Evolutionary conservation across 2,797 vertebrate genomes (phyloP), one percentile per base, ranked within the genome.

Genomic region (Rhinogobio ventralis): DNA sequence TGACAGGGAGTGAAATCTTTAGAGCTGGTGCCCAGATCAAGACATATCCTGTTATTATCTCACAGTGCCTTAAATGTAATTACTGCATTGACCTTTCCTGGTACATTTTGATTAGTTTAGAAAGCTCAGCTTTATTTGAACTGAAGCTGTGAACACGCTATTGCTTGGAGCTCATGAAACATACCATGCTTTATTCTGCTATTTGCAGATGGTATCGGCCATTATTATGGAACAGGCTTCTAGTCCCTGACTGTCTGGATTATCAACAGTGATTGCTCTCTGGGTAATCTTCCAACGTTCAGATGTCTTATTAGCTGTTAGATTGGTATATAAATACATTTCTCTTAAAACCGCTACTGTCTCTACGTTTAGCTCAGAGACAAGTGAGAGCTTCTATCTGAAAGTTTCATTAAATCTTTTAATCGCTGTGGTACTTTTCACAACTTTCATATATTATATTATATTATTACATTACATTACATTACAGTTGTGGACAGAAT

Each of bases 1-100:
- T 73, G 71, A 85, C 79, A 79, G 80, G 7, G 57, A 87, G 53
- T 45, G 73, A 85, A 76, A 79, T 67, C 76, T 76, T 83, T 72
- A 78, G 45, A 53, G 77, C 55, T 42, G 20, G 76, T 69, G 55
- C 71, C 8, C 42, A 78, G 80, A 75, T 85, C 45, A 66, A 75
- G 71, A 71, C 64, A 62, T 64, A 68, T 83, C 67, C 67, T 83
- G 77, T 83, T 87, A 85, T 79, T 66, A 85, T 86, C 66, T 84
- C 79, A 68, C 69, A 80, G 53, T 87, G 79, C 84, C 78, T 81
- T 86, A 76, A 85, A 85, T 83, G 77, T 83, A 86, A 86, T 88
- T 85, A 86, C 78, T 67, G 79, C 84, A 71, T 71, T 83, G 82
- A 88, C 86, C 85, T 88, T 88, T 90, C 51, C 28, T 23, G 15